Conservation (phyloP, 2,797 vertebrate species). For the Chelonia mydas region DNA sequence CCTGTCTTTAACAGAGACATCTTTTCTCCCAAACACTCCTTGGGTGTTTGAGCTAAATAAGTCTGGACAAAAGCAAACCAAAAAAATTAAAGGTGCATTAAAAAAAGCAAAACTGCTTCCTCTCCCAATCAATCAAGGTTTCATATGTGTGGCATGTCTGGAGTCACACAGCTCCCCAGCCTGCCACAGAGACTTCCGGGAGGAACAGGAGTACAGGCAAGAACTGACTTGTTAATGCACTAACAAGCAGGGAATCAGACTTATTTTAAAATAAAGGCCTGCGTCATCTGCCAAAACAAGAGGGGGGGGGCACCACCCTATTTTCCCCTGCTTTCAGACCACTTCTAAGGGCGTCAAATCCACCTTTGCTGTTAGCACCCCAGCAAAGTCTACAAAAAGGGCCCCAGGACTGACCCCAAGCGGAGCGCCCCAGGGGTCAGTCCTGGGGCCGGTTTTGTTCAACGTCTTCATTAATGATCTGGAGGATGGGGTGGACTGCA, state of each 20-base stretch:
- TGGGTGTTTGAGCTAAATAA: neutral
- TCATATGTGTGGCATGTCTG: accelerated
- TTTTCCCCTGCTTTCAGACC: neutral
- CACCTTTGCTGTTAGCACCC: neutral
- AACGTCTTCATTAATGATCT: no score
- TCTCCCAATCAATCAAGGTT: neutral
- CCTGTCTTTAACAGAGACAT: neutral
- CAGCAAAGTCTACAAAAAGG: no score
- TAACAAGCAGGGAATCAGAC: neutral
- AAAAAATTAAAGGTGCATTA: neutral
- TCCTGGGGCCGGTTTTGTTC: no score
- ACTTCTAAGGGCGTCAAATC: neutral
- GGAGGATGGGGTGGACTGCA: no score
- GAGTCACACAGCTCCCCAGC: neutral
- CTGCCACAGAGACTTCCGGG: neutral
- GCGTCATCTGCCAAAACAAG: neutral
- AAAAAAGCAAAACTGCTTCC: neutral
- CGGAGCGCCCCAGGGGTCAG: no score
- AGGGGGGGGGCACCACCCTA: neutral
- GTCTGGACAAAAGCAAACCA: neutral
- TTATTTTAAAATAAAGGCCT: neutral
- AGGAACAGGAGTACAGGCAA: neutral
- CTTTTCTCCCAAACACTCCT: neutral
- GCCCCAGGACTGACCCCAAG: no score
- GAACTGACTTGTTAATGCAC: neutral